phyloP scores from a whole-genome alignment of 2,113 vertebrate species.

The human (Homo sapiens) region GRCh38 chr12:108624001-108624500 shows the following conservation, averaged over 20 bases:
- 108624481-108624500: rapidly evolving
- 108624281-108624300: constrained; percentile 32
- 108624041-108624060: rapidly evolving
- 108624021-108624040: not conserved
- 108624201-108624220: rapidly evolving
- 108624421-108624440: too few species aligned
- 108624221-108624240: rapidly evolving
- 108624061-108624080: not conserved
- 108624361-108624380: rapidly evolving
- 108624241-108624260: rapidly evolving
- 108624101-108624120: not conserved
- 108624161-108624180: rapidly evolving
- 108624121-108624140: not conserved
- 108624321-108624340: not conserved
- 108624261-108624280: not conserved
- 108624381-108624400: rapidly evolving
- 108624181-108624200: constrained; percentile 34
- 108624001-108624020: not conserved
- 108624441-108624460: not conserved
- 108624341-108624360: not conserved
- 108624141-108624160: rapidly evolving
- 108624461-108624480: not conserved
- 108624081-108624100: not conserved
- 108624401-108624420: not conserved
- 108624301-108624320: constrained; percentile 74